Evolutionary conservation across 2,797 vertebrate genomes (phyloP).

Genomic region (Acipenser ruthenus): DNA sequence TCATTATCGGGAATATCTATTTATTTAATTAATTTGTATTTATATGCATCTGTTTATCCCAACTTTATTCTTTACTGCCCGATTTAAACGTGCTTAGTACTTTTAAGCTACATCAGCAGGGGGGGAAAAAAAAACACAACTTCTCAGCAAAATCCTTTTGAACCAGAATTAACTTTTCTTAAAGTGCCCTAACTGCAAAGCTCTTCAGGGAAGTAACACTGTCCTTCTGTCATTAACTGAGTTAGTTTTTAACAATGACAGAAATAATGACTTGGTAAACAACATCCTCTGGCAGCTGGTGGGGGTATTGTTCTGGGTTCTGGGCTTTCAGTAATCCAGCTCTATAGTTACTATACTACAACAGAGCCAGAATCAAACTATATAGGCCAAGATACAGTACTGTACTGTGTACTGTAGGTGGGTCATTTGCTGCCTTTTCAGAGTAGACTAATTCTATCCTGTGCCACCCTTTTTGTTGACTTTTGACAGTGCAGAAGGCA

Average conservation of each 20-base stretch:
- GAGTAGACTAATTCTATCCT: no score
- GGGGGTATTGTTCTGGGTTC: no score
- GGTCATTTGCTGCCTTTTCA: no score
- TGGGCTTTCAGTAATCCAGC: no score
- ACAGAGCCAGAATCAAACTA: no score
- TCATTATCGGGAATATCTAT: conserved; percentile 1
- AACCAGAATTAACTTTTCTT: not conserved
- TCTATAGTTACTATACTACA: no score
- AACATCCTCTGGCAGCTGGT: no score
- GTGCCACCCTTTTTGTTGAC: not conserved
- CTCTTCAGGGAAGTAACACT: not conserved
- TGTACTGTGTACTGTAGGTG: no score
- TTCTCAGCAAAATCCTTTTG: not conserved
- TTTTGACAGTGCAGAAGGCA: not conserved
- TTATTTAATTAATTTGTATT: not conserved
- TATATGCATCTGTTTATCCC: not conserved
- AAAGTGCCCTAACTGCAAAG: not conserved
- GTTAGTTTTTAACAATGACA: conserved; percentile 4
- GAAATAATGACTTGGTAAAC: no score
- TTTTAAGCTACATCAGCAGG: not conserved
- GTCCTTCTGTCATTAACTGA: conserved; percentile 5
- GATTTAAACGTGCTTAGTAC: not conserved
- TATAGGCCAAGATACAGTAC: no score
- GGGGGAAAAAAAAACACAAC: not conserved
- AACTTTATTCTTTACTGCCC: not conserved